Base-by-base conservation (phyloP, 2,797 vertebrate species). In the Halcyon badia region DNA sequence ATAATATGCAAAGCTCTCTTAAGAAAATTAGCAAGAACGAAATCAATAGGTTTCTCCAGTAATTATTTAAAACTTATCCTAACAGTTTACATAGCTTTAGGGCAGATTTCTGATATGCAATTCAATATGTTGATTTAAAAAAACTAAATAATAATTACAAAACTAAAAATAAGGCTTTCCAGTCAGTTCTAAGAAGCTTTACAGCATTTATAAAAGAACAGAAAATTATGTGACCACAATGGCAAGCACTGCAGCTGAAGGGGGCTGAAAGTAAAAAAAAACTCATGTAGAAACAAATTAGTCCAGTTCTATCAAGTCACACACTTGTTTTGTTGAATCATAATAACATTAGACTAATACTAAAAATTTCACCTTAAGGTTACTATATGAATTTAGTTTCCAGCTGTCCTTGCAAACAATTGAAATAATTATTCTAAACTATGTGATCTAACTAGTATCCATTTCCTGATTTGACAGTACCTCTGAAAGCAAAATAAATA, bases 31-130 rank as follows among this genome's bases (percentile, higher is more conserved):
- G 11, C 3, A 13, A 60, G 72, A 83, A 72, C 33, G 14, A 91
- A 91, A 51, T 20, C 65, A 88, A 83, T 21, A 69, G 52, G 49
- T 71, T 73, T 68, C 37, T 77, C 41, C 19, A 86, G 72, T 57
- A 78, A 49, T 81, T 71, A 93, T 41, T 86, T 84, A 73, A 91
- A 94, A 66, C 3, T 66, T 69, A 54, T 9, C 33, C 31, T 68
- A 87, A 39, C 13, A 57, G 56, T 91, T 88, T 78, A 84, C 54
- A 62, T 31, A 78, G 62, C 52, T 86, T 87, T 66, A 95, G 60
- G 41, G 42, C 44, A 80, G 80, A 49, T 64, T 71, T 31, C 52
- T 39, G 25, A 83, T 49, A 75, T 1, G 18, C 48, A 91, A 61
- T 81, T 89, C 52, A 86, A 25, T 35, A 57, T 5, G 14, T 44